Evolutionary conservation across 2,113 vertebrate species (phyloP).

Genomic region (Cavia aperea): DNA sequence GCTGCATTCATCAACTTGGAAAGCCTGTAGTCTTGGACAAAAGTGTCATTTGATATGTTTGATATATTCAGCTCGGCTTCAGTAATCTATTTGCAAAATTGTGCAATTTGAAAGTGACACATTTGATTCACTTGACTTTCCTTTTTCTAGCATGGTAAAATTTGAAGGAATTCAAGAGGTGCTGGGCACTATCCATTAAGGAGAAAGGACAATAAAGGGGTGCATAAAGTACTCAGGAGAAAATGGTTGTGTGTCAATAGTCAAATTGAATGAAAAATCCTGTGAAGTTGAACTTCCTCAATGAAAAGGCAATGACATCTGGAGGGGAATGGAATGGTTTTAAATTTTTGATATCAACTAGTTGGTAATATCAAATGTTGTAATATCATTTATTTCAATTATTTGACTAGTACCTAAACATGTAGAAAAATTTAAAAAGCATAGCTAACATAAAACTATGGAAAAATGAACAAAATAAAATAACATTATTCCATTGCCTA

Average conservation of each 20-base stretch:
- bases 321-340: constrained; percentile 26
- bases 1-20: constrained; percentile 43
- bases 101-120: constrained; percentile 64
- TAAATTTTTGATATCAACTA: constrained; percentile 16
- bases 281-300: constrained; percentile 28
- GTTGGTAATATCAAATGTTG: constrained; percentile 2
- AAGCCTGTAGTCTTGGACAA: constrained; percentile 9
- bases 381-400: constrained; percentile 35
- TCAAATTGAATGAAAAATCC: constrained; percentile 36
- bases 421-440: constrained; percentile 30
- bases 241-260: constrained; percentile 33
- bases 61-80: constrained; percentile 23
- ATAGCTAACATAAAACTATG: constrained; percentile 24
- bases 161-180: constrained; percentile 45
- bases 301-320: constrained; percentile 41
- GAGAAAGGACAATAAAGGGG: constrained; percentile 35
- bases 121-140: constrained; percentile 54
- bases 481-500: neutral
- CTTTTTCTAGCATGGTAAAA: constrained; percentile 56
- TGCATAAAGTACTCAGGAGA: constrained; percentile 47
- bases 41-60: neutral
- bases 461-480: neutral
- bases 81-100: constrained; percentile 65
- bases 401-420: constrained; percentile 15
- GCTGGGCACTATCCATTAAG: constrained; percentile 19